A percentile compares a stretch with the other conserved stretches of the same genome.
phyloP scores from a whole-genome alignment of 2,113 vertebrate genomes.

The Calidris pygmaea region DNA sequence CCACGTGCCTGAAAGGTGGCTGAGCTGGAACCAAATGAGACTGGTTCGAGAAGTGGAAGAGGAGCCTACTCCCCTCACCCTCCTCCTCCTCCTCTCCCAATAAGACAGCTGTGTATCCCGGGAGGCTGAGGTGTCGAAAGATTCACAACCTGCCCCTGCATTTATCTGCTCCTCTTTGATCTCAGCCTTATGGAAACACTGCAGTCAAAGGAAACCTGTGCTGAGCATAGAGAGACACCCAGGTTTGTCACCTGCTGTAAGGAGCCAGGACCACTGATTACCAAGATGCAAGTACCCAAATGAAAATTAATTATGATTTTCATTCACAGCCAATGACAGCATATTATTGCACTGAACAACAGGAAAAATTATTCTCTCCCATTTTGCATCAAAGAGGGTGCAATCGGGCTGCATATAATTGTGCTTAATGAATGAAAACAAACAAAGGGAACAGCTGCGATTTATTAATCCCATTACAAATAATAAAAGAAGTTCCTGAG shows the following conservation, averaged over 20 bases:
- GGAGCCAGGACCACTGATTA: slow-evolving; percentile 68
- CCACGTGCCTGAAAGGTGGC: background rate
- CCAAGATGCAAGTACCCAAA: slow-evolving; percentile 67
- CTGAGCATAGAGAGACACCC: background rate
- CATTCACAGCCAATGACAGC: slow-evolving; percentile 72
- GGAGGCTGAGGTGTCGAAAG: background rate
- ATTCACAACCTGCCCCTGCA: background rate
- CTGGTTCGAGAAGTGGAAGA: background rate
- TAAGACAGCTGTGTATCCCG: background rate
- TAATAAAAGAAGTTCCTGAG: slow-evolving; percentile 73
- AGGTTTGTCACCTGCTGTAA: slow-evolving; percentile 64
- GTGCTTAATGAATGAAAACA: slow-evolving; percentile 79
- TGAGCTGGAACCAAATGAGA: background rate
- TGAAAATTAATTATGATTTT: slow-evolving; percentile 76
- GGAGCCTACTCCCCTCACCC: background rate
- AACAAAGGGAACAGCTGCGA: slow-evolving; percentile 80
- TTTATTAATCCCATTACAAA: slow-evolving; percentile 80
- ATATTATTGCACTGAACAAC: slow-evolving; percentile 71
- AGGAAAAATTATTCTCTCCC: slow-evolving; percentile 74
- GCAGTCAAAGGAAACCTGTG: background rate
- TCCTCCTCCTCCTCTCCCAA: background rate
- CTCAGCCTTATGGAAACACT: background rate
- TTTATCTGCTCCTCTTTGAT: background rate
- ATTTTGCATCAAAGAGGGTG: slow-evolving; percentile 72
- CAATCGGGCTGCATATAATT: slow-evolving; percentile 76